These are phyloP conservation scores for Zoanthus sansibaricus DNA, from an alignment of 92 coral and sea anemone genomes.

Conservation along the genomic window DNA sequence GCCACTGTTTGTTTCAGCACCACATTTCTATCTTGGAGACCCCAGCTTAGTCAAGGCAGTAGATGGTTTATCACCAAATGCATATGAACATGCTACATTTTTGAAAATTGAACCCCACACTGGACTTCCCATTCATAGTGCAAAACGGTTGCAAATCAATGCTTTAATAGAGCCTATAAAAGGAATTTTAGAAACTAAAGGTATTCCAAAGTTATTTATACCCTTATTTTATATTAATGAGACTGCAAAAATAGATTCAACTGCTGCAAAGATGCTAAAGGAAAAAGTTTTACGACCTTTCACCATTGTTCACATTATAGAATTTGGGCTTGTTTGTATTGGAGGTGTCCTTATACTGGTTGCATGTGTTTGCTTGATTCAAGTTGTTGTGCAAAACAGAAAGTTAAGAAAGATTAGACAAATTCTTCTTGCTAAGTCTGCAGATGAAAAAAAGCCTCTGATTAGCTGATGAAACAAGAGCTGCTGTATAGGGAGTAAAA, in stretches of 20 bases:
- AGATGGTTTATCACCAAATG: constrained; percentile 77
- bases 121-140: constrained; percentile 81
- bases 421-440: constrained; percentile 29
- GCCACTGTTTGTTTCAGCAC: constrained; percentile 89
- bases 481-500: no score
- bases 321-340: constrained; percentile 68
- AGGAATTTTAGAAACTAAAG: constrained; percentile 59
- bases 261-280: constrained; percentile 71
- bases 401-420: constrained; percentile 55
- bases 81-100: constrained; percentile 87
- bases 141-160: constrained; percentile 87
- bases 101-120: constrained; percentile 83
- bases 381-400: constrained; percentile 52
- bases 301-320: constrained; percentile 74
- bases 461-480: neutral
- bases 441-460: constrained; percentile 59
- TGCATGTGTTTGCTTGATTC: constrained; percentile 60
- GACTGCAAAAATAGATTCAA: constrained; percentile 67
- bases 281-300: constrained; percentile 71
- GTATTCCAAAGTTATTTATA: constrained; percentile 64
- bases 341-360: constrained; percentile 79
- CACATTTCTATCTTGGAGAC: constrained; percentile 92
- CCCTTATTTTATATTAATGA: constrained; percentile 88
- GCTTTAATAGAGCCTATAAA: constrained; percentile 71
- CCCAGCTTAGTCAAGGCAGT: constrained; percentile 65